Percentiles rank a stretch among this genome's conserved stretches.
These are phyloP conservation scores for Ancistrus triradiatus DNA, from an alignment of 2,113 vertebrate species.

Conservation along the genomic window DNA sequence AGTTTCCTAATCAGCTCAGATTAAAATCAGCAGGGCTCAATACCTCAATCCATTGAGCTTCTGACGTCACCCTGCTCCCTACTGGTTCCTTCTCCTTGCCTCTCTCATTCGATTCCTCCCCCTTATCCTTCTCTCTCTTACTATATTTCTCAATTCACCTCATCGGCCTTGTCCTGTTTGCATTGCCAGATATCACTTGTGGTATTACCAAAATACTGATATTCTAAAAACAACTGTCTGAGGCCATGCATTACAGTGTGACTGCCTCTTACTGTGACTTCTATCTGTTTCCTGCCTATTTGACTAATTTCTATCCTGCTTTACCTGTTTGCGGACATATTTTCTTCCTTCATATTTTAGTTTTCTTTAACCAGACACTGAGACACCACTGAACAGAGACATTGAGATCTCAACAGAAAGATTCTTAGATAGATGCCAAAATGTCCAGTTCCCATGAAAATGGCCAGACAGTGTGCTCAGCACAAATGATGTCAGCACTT, in stretches of 20 bases:
- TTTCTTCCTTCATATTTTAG: conserved; percentile 45
- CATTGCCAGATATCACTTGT: conserved; percentile 31
- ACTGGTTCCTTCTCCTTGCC: conserved; percentile 36
- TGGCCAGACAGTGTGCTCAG: background rate
- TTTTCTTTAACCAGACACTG: too few species aligned
- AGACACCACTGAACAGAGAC: conserved; percentile 25
- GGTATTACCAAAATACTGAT: conserved; percentile 34
- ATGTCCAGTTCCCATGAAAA: conserved; percentile 10
- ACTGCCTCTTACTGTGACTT: conserved; percentile 10
- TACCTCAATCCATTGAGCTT: conserved; percentile 59
- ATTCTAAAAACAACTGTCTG: conserved; percentile 33
- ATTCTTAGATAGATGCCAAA: conserved; percentile 9
- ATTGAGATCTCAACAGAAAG: conserved; percentile 36
- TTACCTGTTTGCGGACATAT: conserved; percentile 18
- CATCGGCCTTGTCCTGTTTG: conserved; percentile 13
- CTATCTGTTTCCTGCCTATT: conserved; percentile 18
- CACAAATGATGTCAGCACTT: conserved; percentile 6
- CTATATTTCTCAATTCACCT: conserved; percentile 25
- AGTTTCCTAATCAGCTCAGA: conserved; percentile 62
- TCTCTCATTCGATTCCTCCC: conserved; percentile 32
- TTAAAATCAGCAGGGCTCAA: conserved; percentile 64
- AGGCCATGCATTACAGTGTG: conserved; percentile 23
- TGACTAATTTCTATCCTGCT: conserved; percentile 25
- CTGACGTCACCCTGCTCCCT: conserved; percentile 56
- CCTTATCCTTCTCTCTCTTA: conserved; percentile 39